Conservation (phyloP, 2,888 invertebrate genomes). For the Empis livida region DNA sequence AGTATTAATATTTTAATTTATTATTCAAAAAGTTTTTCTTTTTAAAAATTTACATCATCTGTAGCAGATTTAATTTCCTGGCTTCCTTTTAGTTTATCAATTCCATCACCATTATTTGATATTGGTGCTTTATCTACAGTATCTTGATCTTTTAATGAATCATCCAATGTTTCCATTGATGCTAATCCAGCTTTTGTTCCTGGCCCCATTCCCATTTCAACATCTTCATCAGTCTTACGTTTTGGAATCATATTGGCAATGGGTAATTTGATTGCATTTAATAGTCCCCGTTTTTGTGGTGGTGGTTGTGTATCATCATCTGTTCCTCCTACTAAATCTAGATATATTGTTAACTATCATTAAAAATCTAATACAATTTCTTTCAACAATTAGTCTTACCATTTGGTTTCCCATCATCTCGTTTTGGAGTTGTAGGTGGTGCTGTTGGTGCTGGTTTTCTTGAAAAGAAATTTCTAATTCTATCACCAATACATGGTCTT, state of each 20-base stretch:
- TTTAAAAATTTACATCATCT: slow-evolving; percentile 23
- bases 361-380: no score
- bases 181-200: slow-evolving; percentile 59
- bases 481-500: slow-evolving; percentile 31
- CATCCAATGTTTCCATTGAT: slow-evolving; percentile 71
- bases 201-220: slow-evolving; percentile 41
- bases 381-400: slow-evolving; percentile 19
- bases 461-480: slow-evolving; percentile 42
- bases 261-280: slow-evolving; percentile 50
- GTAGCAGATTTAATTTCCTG: slow-evolving; percentile 34
- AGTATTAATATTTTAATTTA: background rate
- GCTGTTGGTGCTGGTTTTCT: slow-evolving; percentile 35
- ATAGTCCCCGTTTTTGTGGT: slow-evolving; percentile 38
- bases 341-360: no score
- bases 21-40: background rate
- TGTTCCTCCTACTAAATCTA: background rate
- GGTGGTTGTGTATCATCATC: slow-evolving; percentile 13
- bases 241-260: slow-evolving; percentile 47
- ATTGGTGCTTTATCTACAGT: slow-evolving; percentile 38
- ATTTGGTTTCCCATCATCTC: slow-evolving; percentile 28
- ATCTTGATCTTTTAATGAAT: slow-evolving; percentile 51
- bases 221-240: slow-evolving; percentile 36
- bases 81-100: slow-evolving; percentile 52
- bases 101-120: slow-evolving; percentile 47
- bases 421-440: slow-evolving; percentile 25